Percentiles rank a stretch among this genome's conserved stretches.
phyloP scores from a whole-genome alignment of 1,140 invertebrate species.

The Lepidurus couesii region DNA sequence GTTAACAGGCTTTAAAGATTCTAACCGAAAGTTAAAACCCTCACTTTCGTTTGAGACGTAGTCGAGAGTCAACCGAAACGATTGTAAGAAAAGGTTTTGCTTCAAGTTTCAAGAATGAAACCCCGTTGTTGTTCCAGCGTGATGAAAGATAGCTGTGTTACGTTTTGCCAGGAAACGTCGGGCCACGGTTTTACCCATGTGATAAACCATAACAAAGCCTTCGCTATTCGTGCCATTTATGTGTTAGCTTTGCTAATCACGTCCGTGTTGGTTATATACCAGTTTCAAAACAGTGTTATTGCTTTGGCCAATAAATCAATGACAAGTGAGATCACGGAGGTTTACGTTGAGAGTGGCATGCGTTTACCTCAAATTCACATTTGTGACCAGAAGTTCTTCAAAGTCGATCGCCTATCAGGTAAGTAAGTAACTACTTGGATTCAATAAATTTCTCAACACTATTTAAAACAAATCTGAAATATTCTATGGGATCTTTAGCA shows the following conservation, averaged over 20 bases:
- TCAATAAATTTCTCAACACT: too few species aligned
- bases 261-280: not conserved
- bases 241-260: not conserved
- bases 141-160: slow-evolving; percentile 7
- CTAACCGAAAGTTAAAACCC: not conserved
- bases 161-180: not conserved
- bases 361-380: not conserved
- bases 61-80: not conserved
- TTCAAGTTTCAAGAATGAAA: not conserved
- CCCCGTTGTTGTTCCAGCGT: not conserved
- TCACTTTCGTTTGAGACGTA: not conserved
- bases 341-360: not conserved
- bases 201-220: not conserved
- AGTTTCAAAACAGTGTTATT: not conserved
- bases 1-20: too few species aligned
- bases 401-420: not conserved
- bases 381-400: slow-evolving; percentile 8
- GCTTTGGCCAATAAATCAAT: not conserved
- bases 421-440: not conserved
- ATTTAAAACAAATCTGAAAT: too few species aligned
- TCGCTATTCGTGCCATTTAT: not conserved
- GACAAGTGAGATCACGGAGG: not conserved
- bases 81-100: not conserved
- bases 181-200: slow-evolving; percentile 2
- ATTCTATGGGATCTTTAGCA: too few species aligned